These are phyloP conservation scores for Eutolmus rufibarbis DNA, from an alignment of 2,888 invertebrate genomes.

Conservation along the genomic window DNA sequence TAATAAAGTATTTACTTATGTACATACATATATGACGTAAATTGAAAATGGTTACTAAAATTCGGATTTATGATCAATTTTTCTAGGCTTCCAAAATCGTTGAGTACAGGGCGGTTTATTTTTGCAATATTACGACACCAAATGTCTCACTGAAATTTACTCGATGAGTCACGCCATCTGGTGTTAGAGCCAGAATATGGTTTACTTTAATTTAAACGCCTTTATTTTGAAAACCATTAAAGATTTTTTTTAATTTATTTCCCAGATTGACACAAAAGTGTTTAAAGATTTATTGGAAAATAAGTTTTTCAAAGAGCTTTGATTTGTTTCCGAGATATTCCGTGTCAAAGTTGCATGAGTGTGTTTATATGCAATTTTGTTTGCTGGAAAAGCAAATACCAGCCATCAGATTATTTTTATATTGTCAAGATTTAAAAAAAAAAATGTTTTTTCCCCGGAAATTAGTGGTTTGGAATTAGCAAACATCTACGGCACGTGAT, in stretches of 20 bases:
- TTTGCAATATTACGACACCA: too few relatives aligned
- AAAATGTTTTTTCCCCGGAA: neutral
- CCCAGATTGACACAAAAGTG: too few relatives aligned
- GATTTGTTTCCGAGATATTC: neutral
- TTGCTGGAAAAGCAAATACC: neutral
- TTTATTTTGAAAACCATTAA: neutral
- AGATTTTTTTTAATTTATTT: neutral
- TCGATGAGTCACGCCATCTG: neutral
- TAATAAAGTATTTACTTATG: too few relatives aligned
- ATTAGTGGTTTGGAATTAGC: neutral
- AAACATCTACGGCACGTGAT: neutral
- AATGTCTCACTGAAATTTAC: neutral
- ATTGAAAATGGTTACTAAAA: too few relatives aligned
- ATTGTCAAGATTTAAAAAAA: neutral
- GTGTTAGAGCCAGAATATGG: neutral
- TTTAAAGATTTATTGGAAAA: neutral
- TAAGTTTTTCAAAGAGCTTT: neutral
- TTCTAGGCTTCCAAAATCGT: neutral
- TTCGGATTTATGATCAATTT: neutral
- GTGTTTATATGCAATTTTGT: neutral
- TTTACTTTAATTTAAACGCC: neutral
- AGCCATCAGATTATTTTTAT: neutral
- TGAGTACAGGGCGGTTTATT: neutral
- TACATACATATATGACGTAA: too few relatives aligned
- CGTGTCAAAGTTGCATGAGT: too few relatives aligned